Evolutionary conservation across 2,113 vertebrate genomes (phyloP), one percentile per base, ranked within the genome.

Genomic region (Gorsachius goisagi): DNA sequence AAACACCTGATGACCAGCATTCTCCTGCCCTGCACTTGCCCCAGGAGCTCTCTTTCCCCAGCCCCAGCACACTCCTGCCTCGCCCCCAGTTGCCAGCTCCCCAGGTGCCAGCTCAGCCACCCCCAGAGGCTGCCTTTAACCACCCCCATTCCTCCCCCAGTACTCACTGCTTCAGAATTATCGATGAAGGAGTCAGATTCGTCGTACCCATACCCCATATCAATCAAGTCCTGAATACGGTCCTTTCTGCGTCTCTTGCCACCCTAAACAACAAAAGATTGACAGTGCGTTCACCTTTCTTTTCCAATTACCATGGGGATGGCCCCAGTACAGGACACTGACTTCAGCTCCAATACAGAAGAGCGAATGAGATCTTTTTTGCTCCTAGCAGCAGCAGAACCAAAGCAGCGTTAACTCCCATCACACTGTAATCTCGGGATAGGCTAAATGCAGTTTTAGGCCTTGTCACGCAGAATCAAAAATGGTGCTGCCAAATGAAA

Each of bases 111-210:
- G 47, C 12, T 49, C 55, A 67, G 56, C 17, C n/a, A 41, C 49
- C 62, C 44, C 33, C 50, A 19, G 14, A 66, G 66, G 67, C 23
- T 74, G 44, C 68, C 6, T 41, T 44, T 1, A 35, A 30, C 85
- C 88, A 19, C 56, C 72, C 56, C 81, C 55, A 28, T 39, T 5
- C 8, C 49, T 37, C 17, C 26, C 85, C 81, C 53, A 19, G 75
- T 45, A 98, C 99, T 98, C 97, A 99, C 99, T 23, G 99, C 99
- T 97, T 99, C 99, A 4, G 99, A 99, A 97, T 99, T 99, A 97
- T 99, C 99, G 35, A 99, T 99, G 97, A 99, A 99, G 74, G 99
- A 99, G 97, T 99, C 99, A 0, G 99, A 99, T 15, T 99, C 99
- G 35, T 99, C 99, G 4, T 99, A 99, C 64, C 99, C 99, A 10